These are phyloP conservation scores for Odontamblyopus lacepedii DNA, from an alignment of 2,797 vertebrate species.

Conservation along the genomic window DNA sequence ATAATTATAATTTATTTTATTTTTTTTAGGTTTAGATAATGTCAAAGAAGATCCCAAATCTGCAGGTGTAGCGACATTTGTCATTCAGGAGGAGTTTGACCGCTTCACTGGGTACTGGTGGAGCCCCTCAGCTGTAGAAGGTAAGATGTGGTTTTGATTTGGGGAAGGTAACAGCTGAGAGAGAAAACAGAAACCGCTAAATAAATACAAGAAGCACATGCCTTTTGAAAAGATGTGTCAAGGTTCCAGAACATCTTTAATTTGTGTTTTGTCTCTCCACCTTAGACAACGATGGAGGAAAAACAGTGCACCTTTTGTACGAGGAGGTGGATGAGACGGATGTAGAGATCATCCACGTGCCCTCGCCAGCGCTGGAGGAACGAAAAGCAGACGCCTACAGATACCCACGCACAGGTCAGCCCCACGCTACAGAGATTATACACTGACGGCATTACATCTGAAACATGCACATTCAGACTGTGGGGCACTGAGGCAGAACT, in stretches of 20 bases:
- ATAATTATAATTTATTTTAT: not conserved
- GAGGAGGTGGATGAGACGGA: conserved; percentile 97
- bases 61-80: conserved; percentile 95
- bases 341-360: conserved; percentile 96
- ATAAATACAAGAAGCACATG: not conserved
- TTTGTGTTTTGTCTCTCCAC: not conserved
- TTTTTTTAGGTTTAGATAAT: conserved; percentile 84
- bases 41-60: conserved; percentile 94
- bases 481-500: too few relatives aligned
- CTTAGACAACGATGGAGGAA: conserved; percentile 83
- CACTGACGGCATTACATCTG: too few relatives aligned
- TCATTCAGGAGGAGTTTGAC: conserved; percentile 99
- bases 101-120: conserved; percentile 98
- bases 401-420: conserved; percentile 93
- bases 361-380: conserved; percentile 93
- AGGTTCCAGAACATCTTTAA: too few relatives aligned
- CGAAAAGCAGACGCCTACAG: conserved; percentile 95
- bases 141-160: conserved; percentile 56
- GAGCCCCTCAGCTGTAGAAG: conserved; percentile 88
- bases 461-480: too few relatives aligned
- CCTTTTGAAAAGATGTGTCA: not conserved
- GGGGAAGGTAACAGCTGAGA: not conserved
- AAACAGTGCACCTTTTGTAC: conserved; percentile 88
- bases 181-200: not conserved
- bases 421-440: not conserved